Evolutionary conservation across 2,113 vertebrate genomes (phyloP).

Genomic region (Catharus minimus): DNA sequence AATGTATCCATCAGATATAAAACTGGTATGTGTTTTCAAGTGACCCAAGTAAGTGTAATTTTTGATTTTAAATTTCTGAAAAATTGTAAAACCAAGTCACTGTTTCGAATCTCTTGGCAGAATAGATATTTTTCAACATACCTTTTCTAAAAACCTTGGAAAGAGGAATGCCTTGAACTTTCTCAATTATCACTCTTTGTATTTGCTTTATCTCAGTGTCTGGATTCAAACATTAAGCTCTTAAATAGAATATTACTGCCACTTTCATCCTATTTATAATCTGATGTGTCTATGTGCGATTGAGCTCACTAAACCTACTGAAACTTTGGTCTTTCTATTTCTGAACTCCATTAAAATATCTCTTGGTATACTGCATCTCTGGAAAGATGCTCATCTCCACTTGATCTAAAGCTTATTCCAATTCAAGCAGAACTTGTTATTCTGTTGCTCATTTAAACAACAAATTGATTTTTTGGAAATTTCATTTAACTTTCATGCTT

Average conservation of each 20-base stretch:
- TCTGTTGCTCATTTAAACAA: neutral
- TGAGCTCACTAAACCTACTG: neutral
- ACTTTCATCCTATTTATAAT: neutral
- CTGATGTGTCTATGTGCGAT: neutral
- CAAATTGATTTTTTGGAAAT: neutral
- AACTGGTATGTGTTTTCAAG: neutral
- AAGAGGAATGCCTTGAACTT: neutral
- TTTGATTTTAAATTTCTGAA: neutral
- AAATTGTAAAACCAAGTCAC: neutral
- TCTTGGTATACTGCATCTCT: neutral
- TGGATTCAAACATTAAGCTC: neutral
- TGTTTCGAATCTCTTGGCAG: neutral
- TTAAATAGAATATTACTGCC: neutral
- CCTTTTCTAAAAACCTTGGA: neutral
- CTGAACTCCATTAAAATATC: neutral
- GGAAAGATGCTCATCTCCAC: neutral
- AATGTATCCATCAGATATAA: neutral
- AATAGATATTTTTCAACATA: neutral
- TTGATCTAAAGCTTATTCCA: neutral
- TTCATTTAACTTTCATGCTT: slow-evolving; percentile 4
- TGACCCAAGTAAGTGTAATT: neutral
- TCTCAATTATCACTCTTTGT: neutral
- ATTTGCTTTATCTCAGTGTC: neutral
- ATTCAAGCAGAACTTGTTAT: neutral
- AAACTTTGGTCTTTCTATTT: neutral